Evolutionary conservation across 2,888 invertebrate genomes (phyloP).

Genomic region (Drosophila crucigera): DNA sequence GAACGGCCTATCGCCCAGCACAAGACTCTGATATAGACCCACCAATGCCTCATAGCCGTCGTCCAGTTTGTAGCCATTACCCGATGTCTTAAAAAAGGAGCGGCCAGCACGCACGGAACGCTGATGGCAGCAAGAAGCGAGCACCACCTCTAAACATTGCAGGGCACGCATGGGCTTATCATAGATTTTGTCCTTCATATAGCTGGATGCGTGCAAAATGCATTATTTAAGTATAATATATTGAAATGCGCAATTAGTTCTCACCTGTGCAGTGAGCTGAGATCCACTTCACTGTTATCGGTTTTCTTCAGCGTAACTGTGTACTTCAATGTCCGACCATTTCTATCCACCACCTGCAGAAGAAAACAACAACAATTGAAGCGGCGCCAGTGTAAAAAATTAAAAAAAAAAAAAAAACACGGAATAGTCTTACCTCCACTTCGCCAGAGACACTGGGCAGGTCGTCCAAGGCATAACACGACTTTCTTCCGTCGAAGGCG

Average conservation of each 20-base stretch:
- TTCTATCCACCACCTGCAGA: slow-evolving; percentile 68
- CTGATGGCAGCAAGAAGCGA: slow-evolving; percentile 86
- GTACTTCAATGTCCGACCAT: slow-evolving; percentile 62
- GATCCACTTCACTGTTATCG: slow-evolving; percentile 66
- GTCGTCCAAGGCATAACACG: slow-evolving; percentile 86
- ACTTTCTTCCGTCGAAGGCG: slow-evolving; percentile 92
- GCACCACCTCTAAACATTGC: slow-evolving; percentile 89
- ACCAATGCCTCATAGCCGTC: slow-evolving; percentile 96
- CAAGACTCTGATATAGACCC: slow-evolving; percentile 96
- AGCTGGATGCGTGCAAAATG: slow-evolving; percentile 56
- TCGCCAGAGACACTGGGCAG: slow-evolving; percentile 50
- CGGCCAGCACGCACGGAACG: slow-evolving; percentile 85
- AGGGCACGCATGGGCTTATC: slow-evolving; percentile 85
- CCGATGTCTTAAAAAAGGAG: slow-evolving; percentile 90
- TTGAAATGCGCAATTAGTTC: slow-evolving; percentile 1
- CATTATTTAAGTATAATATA: neutral
- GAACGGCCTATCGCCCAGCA: slow-evolving; percentile 94
- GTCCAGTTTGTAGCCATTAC: slow-evolving; percentile 86
- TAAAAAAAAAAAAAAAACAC: neutral
- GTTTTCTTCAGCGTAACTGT: slow-evolving; percentile 79
- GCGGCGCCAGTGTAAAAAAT: too few relatives aligned
- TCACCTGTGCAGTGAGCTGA: slow-evolving; percentile 78
- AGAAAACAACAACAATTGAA: neutral
- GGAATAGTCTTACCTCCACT: slow-evolving; percentile 65
- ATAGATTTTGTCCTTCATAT: slow-evolving; percentile 76